Evolutionary conservation across 2,113 vertebrate species (phyloP), one percentile per base, ranked within the genome.

Genomic region (Leucopternis melanops): DNA sequence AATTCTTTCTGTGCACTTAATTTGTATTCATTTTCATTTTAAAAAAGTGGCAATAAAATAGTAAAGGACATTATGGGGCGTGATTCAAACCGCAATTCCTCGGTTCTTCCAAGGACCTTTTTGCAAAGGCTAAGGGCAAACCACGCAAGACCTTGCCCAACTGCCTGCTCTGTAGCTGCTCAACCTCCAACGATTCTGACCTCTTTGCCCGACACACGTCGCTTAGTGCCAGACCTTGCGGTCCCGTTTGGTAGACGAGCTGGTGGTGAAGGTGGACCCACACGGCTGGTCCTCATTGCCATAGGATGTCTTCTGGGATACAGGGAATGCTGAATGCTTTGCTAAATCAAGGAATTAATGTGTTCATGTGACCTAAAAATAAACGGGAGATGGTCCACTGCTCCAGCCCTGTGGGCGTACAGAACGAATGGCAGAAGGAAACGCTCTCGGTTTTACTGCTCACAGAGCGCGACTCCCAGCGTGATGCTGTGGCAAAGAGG

Each of bases 71-170:
- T 22, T 10, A 55, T 25, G 14, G 11, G n/a, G 49, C 12, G 2
- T 0, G 1, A 27, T 34, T 45, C 47, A 10, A 57, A 32, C 2
- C 2, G 0, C 8, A 3, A 2, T 21, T 26, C 49, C 49, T 50
- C 9, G 0, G 14, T 2, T 29, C 67, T 38, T 62, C 45, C 62
- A 5, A 2, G 18, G 3, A 17, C 12, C 40, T 18, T 72, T 58
- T 57, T 10, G 16, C 18, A 21, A 66, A 77, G 19, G 13, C 29
- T 12, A 11, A 12, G 6, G 54, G 29, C 19, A 67, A 57, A 49
- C 40, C 26, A 13, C 1, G 0, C 3, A 0, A 62, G 32, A 27
- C 13, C 50, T 38, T 6, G 18, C 34, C 11, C 31, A 21, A 7
- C 18, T 14, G 11, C 77, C 63, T 34, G 27, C 23, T 47, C 45